A percentile compares a stretch with the other conserved stretches of the same genome.
phyloP scores from a whole-genome alignment of 1,140 invertebrate genomes.

The Drosophila carrolli region DNA sequence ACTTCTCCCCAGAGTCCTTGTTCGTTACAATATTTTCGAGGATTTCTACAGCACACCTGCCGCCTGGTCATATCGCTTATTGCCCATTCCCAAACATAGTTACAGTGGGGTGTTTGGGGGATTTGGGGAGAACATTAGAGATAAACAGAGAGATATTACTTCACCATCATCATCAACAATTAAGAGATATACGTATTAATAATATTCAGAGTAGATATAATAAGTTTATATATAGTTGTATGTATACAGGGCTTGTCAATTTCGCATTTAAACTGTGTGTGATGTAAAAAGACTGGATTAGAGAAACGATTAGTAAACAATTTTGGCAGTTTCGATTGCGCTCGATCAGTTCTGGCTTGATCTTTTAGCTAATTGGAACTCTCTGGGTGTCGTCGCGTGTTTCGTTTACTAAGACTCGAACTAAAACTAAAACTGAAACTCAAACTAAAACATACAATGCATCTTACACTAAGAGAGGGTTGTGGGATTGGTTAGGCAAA shows the following conservation, averaged over 20 bases:
- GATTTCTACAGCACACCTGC: conserved; percentile 86
- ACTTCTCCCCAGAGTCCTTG: conserved; percentile 84
- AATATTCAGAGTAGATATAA: conserved; percentile 53
- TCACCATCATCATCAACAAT: conserved; percentile 83
- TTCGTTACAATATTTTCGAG: conserved; percentile 83
- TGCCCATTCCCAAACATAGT: conserved; percentile 87
- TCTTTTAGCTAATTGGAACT: conserved; percentile 46
- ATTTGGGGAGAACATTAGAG: conserved; percentile 69
- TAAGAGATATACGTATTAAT: conserved; percentile 70
- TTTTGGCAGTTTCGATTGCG: conserved; percentile 46
- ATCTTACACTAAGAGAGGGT: conserved; percentile 24
- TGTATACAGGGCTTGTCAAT: conserved; percentile 51
- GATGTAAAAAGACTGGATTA: conserved; percentile 79
- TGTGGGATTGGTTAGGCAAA: conserved; percentile 18
- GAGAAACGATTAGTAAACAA: conserved; percentile 80
- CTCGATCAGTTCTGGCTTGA: conserved; percentile 38
- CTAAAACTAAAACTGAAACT: conserved; percentile 22
- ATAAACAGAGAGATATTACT: conserved; percentile 85
- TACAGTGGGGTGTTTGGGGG: conserved; percentile 50
- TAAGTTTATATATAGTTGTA: conserved; percentile 58
- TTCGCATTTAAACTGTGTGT: conserved; percentile 70
- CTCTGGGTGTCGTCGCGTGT: conserved; percentile 42
- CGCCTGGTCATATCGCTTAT: conserved; percentile 88
- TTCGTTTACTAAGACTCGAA: conserved; percentile 29
- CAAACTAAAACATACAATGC: conserved; percentile 41